Evolutionary conservation across 2,113 vertebrate genomes (phyloP).

Genomic region (Pelobates fuscus): DNA sequence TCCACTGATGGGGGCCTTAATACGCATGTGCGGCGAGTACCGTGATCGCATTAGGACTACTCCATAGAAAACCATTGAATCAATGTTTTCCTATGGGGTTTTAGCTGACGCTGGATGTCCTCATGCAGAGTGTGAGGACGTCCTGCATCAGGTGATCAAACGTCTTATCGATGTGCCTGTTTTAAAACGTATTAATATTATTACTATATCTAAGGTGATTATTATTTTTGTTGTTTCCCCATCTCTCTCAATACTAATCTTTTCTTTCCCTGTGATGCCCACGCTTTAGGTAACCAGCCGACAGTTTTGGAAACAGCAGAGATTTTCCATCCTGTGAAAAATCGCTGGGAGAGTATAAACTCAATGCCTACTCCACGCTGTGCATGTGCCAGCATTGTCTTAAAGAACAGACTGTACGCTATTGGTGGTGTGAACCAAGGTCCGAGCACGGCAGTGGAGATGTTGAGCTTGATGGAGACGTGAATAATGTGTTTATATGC

Average conservation of each 20-base stretch:
- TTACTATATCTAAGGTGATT: no score
- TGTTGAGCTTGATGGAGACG: conserved; percentile 81
- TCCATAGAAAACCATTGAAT: no score
- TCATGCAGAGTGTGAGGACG: no score
- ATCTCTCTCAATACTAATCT: neutral
- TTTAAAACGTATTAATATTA: no score
- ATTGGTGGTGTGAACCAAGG: conserved; percentile 94
- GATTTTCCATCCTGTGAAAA: conserved; percentile 87
- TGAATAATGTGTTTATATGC: conserved; percentile 49
- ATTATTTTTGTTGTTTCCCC: neutral
- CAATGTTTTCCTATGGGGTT: no score
- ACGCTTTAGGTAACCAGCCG: conserved; percentile 84
- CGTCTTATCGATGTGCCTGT: no score
- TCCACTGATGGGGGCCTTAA: no score
- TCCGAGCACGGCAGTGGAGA: conserved; percentile 86
- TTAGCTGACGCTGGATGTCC: no score
- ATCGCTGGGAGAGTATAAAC: conserved; percentile 87
- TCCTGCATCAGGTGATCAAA: no score
- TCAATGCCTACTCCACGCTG: conserved; percentile 91
- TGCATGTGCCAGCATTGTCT: conserved; percentile 85
- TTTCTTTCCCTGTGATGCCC: neutral
- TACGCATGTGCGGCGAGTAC: no score
- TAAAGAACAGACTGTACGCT: conserved; percentile 86
- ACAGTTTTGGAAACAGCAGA: conserved; percentile 87
- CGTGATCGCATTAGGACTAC: no score